Base-by-base conservation (phyloP, 1,140 invertebrate genomes). In the Calliopsis andreniformis region DNA sequence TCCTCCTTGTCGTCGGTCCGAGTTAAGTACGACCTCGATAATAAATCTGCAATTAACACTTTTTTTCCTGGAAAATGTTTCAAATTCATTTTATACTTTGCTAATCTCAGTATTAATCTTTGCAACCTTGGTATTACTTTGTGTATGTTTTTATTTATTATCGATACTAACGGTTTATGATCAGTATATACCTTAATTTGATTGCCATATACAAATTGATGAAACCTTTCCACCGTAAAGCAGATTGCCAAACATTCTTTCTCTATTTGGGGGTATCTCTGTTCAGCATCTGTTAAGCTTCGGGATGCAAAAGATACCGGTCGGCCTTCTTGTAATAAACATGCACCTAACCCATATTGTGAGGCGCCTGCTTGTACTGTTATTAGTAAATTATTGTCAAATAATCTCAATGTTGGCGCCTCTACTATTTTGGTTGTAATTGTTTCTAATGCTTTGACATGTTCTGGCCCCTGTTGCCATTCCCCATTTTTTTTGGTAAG, bases 241-340 rank as follows among this genome's bases (percentile, higher is more conserved):
- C 91, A 83, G n/a, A 94, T 88, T 0, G 92, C 93, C 20, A 94
- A 68, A 49, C 89, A 87, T 83, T 94, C 93, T 78, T 92, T 92
- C 72, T 93, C 92, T 47, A 92, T 91, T 73, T 91, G 90, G 3
- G 89, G 83, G 66, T 89, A 92, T 3, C 76, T 78, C 64, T 83
- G 64, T 68, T 91, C 67, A 0, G 73, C 59, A 7, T 68, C n/a
- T 10, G 76, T 83, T 18, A 89, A 45, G 6, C 83, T 84, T 68
- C 85, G 83, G 10, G 85, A 89, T 2, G 89, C 90, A 79, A 87
- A 92, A 20, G 79, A 82, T 10, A 89, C 80, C 18, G 87, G 88
- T 53, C 80, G 62, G 5, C 69, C 49, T 51, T 87, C 58, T 80
- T 91, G 89, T 2, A 87, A 39, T 32, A 91, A 53, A 85, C 82